Evolutionary conservation across 2,888 invertebrate genomes (phyloP).

Genomic region (Drosophila tripunctata): DNA sequence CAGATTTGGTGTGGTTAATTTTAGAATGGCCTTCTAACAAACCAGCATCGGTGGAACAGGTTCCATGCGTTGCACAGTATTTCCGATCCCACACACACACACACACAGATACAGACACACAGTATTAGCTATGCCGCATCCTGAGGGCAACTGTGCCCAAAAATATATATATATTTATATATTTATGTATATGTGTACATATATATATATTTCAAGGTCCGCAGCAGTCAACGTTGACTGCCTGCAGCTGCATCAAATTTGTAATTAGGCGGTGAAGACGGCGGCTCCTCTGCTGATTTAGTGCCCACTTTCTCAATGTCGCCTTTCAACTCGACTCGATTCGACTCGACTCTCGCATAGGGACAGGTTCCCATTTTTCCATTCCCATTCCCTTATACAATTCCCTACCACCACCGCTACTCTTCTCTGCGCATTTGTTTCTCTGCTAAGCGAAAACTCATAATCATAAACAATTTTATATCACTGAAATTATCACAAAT

Average conservation of each 20-base stretch:
- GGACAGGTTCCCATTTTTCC: conserved; percentile 27
- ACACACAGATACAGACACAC: background rate
- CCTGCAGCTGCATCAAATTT: conserved; percentile 69
- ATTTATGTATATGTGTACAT: background rate
- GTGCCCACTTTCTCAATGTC: conserved; percentile 64
- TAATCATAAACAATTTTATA: conserved; percentile 66
- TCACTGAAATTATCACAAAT: conserved; percentile 63
- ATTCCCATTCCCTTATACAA: background rate
- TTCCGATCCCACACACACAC: conserved; percentile 40
- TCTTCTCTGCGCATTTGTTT: conserved; percentile 5
- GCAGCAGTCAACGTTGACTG: conserved; percentile 56
- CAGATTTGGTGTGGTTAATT: conserved; percentile 46
- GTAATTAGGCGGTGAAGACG: conserved; percentile 58
- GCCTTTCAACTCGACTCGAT: too few species aligned
- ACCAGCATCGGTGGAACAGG: conserved; percentile 62
- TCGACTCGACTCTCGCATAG: background rate
- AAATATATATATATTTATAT: conserved; percentile 2
- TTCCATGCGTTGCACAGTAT: conserved; percentile 58
- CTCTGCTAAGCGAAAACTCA: conserved; percentile 56
- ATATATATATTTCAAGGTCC: conserved; percentile 54
- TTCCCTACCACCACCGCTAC: conserved; percentile 5
- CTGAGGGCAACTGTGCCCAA: conserved; percentile 43
- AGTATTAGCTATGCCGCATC: conserved; percentile 22
- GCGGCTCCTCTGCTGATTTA: conserved; percentile 53
- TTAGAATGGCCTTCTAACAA: conserved; percentile 57